phyloP scores from a whole-genome alignment of 2,797 vertebrate genomes.

The Coracias cyanogaster region DNA sequence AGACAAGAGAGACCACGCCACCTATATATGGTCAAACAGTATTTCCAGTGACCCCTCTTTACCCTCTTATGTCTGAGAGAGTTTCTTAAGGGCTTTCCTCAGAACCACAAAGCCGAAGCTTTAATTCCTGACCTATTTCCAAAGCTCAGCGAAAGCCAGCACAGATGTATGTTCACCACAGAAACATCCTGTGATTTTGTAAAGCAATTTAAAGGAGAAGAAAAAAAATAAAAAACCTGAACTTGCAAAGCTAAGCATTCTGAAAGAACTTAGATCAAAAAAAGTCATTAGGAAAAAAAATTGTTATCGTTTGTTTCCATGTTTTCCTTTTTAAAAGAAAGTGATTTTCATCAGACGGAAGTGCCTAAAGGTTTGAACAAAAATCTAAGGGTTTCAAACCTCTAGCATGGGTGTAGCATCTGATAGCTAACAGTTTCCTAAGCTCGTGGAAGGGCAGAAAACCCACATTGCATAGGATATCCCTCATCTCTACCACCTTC shows the following conservation, averaged over 20 bases:
- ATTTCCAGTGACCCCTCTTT: not conserved
- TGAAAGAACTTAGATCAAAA: constrained; percentile 16
- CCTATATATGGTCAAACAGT: not conserved
- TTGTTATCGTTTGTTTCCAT: not conserved
- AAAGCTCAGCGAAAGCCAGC: constrained; percentile 57
- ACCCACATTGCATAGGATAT: not conserved
- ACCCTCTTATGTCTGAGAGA: not conserved
- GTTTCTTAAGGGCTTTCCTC: constrained; percentile 60
- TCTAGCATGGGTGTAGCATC: not conserved
- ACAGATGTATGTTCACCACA: constrained; percentile 61
- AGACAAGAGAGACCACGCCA: not conserved
- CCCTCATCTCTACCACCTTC: not conserved
- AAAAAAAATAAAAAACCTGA: not conserved
- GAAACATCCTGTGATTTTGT: constrained; percentile 52
- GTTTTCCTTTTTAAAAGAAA: constrained; percentile 15
- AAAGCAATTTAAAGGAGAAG: constrained; percentile 5
- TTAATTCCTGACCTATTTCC: constrained; percentile 48
- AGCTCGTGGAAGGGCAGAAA: not conserved
- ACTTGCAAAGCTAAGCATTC: constrained; percentile 44
- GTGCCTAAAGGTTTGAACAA: not conserved
- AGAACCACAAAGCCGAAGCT: constrained; percentile 18
- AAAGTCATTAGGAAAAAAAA: not conserved
- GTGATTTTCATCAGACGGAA: not conserved
- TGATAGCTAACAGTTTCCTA: not conserved
- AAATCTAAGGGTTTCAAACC: not conserved